Base-by-base conservation (phyloP, 2,113 vertebrate species). In the Aptenodytes patagonicus region DNA sequence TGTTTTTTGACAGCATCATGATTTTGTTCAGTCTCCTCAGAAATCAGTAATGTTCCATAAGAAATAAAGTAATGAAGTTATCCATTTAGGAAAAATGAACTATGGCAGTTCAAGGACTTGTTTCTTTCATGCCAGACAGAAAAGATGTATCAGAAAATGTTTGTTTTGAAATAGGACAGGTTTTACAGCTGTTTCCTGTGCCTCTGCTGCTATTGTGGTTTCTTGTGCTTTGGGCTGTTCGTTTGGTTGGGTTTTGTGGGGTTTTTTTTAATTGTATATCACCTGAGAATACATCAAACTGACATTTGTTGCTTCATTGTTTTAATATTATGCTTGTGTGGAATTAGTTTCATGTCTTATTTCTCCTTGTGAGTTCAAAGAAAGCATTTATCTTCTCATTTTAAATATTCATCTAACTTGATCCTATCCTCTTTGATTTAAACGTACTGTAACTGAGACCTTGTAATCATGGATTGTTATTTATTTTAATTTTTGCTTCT, bases 391-490 rank as follows among this genome's bases (percentile, higher is more conserved):
- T 72, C 65, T 87, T 87, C 58, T 91, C 36, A 57, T 75, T 71
- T 88, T 78, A 84, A 82, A 58, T 94, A 11, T 61, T 93, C 40
- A 32, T 84, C 69, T 91, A 72, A 89, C 52, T 83, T 36, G 28
- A 83, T 96, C 62, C 77, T 97, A 17, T 89, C 65, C 62, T 84
- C 92, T 84, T 96, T 94, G 24, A 49, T 96, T 95, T 93, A 95
- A 92, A 85, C 31, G 32, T 58, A 25, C n/a, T 58, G 14, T 90
- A 90, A 88, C 62, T 49, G 81, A 93, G 38, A 86, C 1, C 15
- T 78, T 87, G 60, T 55, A 86, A 90, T 36, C 14, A 19, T 72
- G 21, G 25, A 40, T 47, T 93, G 95, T 73, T 65, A 58, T 94
- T 81, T 70, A 20, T 77, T 91, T 92, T 90, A 12, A 44, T 42